Conservation (phyloP, 2,888 invertebrate species). For the Microchrysa polita region DNA sequence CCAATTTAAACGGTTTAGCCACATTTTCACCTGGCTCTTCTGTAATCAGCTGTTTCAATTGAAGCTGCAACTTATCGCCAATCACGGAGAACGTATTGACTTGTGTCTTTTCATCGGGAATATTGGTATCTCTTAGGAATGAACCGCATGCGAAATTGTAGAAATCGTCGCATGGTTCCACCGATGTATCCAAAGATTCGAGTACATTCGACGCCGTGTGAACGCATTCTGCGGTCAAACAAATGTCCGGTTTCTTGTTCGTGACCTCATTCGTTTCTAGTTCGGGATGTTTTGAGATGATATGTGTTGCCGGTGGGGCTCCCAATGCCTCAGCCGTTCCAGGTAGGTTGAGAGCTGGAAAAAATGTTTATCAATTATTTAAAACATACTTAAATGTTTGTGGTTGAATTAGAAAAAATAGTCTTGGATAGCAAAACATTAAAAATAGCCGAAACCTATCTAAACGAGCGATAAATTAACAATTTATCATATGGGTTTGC, state of each 20-base stretch:
- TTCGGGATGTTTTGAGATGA: conserved; percentile 47
- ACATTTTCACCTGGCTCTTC: conserved; percentile 60
- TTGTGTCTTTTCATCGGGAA: conserved; percentile 73
- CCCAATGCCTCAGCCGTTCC: conserved; percentile 57
- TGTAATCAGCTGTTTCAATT: conserved; percentile 62
- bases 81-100: conserved; percentile 64
- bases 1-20: conserved; percentile 62
- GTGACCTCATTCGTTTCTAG: conserved; percentile 53
- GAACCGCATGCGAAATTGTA: conserved; percentile 80
- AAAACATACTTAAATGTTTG: no score
- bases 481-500: no score
- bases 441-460: no score
- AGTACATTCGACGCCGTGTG: conserved; percentile 76
- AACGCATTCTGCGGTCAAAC: conserved; percentile 81
- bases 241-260: conserved; percentile 66
- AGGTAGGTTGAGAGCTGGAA: conserved; percentile 51
- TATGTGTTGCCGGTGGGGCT: conserved; percentile 50
- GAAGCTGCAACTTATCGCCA: conserved; percentile 64
- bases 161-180: conserved; percentile 82
- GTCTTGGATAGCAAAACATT: no score
- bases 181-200: conserved; percentile 71
- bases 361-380: no score
- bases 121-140: conserved; percentile 73
- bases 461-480: no score
- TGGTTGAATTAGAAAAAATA: no score